These are phyloP conservation scores for Corticium candelabrum DNA, from an alignment of 37 sponge, comb jelly and placozoan species.

Conservation along the genomic window DNA sequence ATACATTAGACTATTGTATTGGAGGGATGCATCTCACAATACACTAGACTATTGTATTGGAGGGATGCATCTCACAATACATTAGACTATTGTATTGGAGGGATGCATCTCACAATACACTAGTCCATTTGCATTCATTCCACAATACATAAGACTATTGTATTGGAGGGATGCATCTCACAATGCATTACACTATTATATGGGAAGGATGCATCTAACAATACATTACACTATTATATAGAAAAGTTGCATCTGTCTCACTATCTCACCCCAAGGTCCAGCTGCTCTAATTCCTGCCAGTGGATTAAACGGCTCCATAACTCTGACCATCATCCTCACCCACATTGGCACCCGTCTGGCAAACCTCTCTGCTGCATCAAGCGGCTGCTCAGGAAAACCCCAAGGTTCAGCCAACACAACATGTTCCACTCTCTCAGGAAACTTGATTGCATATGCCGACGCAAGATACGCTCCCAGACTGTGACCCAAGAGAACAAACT, in stretches of 20 bases:
- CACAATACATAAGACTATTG: no score
- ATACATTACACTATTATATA: not conserved
- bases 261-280: conserved; percentile 68
- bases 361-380: not conserved
- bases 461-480: conserved; percentile 86
- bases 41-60: no score
- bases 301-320: conserved; percentile 39
- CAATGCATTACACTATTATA: not conserved
- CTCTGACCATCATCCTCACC: conserved; percentile 3
- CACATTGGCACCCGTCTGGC: conserved; percentile 11
- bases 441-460: conserved; percentile 54
- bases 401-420: conserved; percentile 89
- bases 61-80: no score
- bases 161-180: no score
- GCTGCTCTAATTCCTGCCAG: conserved; percentile 47
- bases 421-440: conserved; percentile 65
- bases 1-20: no score
- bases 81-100: no score
- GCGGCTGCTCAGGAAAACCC: conserved; percentile 19
- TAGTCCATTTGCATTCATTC: no score
- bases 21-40: no score
- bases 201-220: no score
- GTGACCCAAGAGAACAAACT: conserved; percentile 82
- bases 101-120: no score
- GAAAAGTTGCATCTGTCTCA: not conserved